Conservation (phyloP, 2,113 vertebrate genomes). For the Onychostruthus taczanowskii region DNA sequence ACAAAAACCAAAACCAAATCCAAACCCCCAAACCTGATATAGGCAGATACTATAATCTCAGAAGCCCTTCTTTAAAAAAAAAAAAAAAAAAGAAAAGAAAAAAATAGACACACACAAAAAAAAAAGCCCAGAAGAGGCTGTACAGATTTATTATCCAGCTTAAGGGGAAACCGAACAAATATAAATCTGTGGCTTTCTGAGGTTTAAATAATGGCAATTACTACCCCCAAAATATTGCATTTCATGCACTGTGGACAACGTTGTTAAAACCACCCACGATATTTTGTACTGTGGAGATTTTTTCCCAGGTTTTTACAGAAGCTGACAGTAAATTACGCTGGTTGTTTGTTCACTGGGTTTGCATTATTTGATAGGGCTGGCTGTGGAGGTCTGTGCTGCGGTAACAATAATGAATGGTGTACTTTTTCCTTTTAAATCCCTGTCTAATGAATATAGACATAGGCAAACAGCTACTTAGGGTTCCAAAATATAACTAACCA, state of each 20-base stretch:
- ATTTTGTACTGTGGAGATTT: constrained; percentile 35
- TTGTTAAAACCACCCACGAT: constrained; percentile 31
- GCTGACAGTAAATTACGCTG: constrained; percentile 42
- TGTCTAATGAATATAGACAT: constrained; percentile 66
- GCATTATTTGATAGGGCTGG: constrained; percentile 28
- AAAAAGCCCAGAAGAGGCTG: background rate
- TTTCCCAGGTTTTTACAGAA: constrained; percentile 19
- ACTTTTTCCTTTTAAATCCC: constrained; percentile 53
- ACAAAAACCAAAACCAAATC: background rate
- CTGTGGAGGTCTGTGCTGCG: background rate
- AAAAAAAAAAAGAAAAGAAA: background rate
- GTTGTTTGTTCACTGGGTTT: constrained; percentile 44
- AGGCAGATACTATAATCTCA: constrained; percentile 65
- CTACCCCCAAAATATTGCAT: constrained; percentile 41
- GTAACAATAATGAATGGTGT: constrained; percentile 52
- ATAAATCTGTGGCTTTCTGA: constrained; percentile 54
- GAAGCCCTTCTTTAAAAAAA: background rate
- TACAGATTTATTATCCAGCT: constrained; percentile 55
- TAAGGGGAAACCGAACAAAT: constrained; percentile 50
- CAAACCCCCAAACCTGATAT: background rate
- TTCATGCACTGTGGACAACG: constrained; percentile 45
- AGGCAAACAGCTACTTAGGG: constrained; percentile 41
- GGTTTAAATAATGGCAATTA: constrained; percentile 63
- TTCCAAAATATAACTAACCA: constrained; percentile 52
- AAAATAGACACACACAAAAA: background rate